Percentiles rank a stretch among this genome's conserved stretches.
Conservation (phyloP, 37 sponge, comb jelly and placozoan species). For the Cliona cf. orientalis region DNA sequence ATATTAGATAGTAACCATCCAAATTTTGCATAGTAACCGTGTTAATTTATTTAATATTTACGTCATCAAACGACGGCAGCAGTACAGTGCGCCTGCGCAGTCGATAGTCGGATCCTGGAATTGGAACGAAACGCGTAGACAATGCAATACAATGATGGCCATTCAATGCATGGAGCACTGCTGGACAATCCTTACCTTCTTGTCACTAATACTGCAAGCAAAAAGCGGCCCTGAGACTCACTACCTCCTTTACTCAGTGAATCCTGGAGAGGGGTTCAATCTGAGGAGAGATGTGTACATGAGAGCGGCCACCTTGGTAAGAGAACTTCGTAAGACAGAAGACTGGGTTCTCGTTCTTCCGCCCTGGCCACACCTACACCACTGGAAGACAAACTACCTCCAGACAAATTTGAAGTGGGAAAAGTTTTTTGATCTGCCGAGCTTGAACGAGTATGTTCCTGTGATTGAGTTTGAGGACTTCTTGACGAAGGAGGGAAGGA, state of each 20-base stretch:
- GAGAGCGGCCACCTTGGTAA: slow-evolving; percentile 76
- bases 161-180: too few relatives aligned
- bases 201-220: slow-evolving; percentile 6
- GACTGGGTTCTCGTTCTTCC: slow-evolving; percentile 91
- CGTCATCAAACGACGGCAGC: background rate
- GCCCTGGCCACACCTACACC: slow-evolving; percentile 91
- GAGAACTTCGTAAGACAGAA: slow-evolving; percentile 31
- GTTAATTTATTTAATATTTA: background rate
- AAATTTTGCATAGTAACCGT: background rate
- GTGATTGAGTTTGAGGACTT: slow-evolving; percentile 79
- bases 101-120: background rate
- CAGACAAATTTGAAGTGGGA: slow-evolving; percentile 60
- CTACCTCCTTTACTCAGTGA: slow-evolving; percentile 84
- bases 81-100: background rate
- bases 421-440: slow-evolving; percentile 79
- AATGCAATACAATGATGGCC: too few relatives aligned
- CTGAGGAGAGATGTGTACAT: slow-evolving; percentile 90
- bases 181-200: background rate
- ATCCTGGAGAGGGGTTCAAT: slow-evolving; percentile 94
- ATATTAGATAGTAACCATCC: background rate
- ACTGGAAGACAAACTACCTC: slow-evolving; percentile 68
- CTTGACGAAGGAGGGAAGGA: slow-evolving; percentile 23
- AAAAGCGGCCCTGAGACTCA: background rate
- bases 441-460: slow-evolving; percentile 74
- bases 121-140: too few relatives aligned